Percentiles rank a stretch among this genome's conserved stretches.
Evolutionary conservation across 2,113 vertebrate species (phyloP).

Genomic region (Perccottus glenii): DNA sequence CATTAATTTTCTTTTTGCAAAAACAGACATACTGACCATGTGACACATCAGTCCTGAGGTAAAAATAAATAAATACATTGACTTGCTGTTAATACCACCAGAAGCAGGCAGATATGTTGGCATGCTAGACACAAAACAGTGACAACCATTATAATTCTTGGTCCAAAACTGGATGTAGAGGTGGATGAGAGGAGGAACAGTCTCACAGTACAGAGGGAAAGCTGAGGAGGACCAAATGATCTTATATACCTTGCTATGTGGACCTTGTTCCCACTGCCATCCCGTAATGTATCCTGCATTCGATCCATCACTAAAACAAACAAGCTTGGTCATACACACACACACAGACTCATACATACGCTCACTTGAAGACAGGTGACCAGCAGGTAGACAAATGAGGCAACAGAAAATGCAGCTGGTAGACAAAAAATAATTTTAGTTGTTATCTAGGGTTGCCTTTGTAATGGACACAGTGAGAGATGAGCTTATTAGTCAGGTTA

Average conservation of each 20-base stretch:
- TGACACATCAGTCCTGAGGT: constrained; percentile 34
- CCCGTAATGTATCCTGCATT: constrained; percentile 77
- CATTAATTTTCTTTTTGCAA: constrained; percentile 12
- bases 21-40: constrained; percentile 34
- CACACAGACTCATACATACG: constrained; percentile 59
- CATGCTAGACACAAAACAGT: constrained; percentile 64
- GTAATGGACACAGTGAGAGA: constrained; percentile 34
- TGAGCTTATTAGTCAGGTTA: constrained; percentile 62
- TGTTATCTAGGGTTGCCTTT: constrained; percentile 48
- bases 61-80: constrained; percentile 29
- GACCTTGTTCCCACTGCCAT: constrained; percentile 76
- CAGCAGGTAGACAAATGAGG: constrained; percentile 55
- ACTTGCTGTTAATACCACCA: constrained; percentile 49
- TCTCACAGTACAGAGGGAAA: constrained; percentile 67
- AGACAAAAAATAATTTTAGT: constrained; percentile 26
- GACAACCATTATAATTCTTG: constrained; percentile 55
- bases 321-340: constrained; percentile 77
- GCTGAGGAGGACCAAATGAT: constrained; percentile 70
- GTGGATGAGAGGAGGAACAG: constrained; percentile 68
- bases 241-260: constrained; percentile 78
- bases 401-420: constrained; percentile 55
- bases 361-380: constrained; percentile 58
- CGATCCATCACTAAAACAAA: constrained; percentile 83
- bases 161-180: constrained; percentile 71
- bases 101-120: constrained; percentile 55